Percentiles rank a stretch among this genome's conserved stretches.
Evolutionary conservation across 2,113 vertebrate genomes (phyloP).

Genomic region (Symphodus melops): DNA sequence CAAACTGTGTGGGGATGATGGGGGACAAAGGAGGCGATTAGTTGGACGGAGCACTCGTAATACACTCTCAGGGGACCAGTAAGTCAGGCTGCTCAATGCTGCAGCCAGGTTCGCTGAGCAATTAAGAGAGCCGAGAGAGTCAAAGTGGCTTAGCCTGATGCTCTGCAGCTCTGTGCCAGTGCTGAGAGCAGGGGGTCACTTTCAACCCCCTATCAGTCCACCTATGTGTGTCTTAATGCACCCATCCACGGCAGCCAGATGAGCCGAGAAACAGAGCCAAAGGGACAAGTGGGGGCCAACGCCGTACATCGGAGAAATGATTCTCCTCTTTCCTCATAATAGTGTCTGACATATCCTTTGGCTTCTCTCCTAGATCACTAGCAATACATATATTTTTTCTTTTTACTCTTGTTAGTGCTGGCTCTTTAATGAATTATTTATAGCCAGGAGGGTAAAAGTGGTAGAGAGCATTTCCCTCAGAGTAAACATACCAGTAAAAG

Average conservation of each 20-base stretch:
- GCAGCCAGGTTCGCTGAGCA: constrained; percentile 76
- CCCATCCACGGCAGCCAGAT: constrained; percentile 60
- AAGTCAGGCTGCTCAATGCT: constrained; percentile 71
- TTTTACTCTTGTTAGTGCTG: constrained; percentile 74
- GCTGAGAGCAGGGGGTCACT: constrained; percentile 75
- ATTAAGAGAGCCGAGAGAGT: constrained; percentile 75
- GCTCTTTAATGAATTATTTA: constrained; percentile 80
- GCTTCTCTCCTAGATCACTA: constrained; percentile 73
- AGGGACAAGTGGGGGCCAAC: constrained; percentile 63
- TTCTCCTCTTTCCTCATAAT: constrained; percentile 70
- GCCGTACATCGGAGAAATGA: constrained; percentile 66
- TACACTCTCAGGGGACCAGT: constrained; percentile 73
- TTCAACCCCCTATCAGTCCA: constrained; percentile 76
- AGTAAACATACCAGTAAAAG: constrained; percentile 78
- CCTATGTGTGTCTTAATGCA: constrained; percentile 71
- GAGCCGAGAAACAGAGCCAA: constrained; percentile 60
- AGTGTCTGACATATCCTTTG: constrained; percentile 74
- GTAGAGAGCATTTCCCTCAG: constrained; percentile 61
- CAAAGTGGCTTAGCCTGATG: constrained; percentile 74
- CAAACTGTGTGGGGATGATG: constrained; percentile 66
- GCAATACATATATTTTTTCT: constrained; percentile 77
- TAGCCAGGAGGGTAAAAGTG: constrained; percentile 47
- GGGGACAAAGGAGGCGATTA: constrained; percentile 78
- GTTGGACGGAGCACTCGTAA: constrained; percentile 74
- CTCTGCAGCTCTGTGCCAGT: constrained; percentile 55